Evolutionary conservation across 1,140 invertebrate genomes (phyloP).

Genomic region (Steinernema khuongi): DNA sequence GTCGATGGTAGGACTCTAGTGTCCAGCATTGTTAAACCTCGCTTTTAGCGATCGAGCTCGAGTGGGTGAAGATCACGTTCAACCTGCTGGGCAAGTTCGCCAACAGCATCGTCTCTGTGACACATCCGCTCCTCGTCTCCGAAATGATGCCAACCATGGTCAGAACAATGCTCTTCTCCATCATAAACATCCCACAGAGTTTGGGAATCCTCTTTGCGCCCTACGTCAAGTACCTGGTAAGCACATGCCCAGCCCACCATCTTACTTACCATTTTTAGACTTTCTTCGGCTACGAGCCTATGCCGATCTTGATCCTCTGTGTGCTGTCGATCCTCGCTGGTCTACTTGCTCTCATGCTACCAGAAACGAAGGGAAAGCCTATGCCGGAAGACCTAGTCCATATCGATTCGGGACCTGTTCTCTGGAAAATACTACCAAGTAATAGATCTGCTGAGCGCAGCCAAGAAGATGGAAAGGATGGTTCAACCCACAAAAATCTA

Average conservation of each 20-base stretch:
- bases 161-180: conserved; percentile 18
- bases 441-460: not conserved
- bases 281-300: not conserved
- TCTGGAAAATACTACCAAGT: not conserved
- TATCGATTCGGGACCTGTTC: conserved; percentile 20
- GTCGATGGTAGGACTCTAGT: not conserved
- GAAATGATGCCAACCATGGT: conserved; percentile 26
- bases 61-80: conserved; percentile 21
- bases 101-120: conserved; percentile 17
- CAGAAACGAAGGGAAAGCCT: conserved; percentile 22
- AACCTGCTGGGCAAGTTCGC: conserved; percentile 22
- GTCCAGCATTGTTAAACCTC: not conserved
- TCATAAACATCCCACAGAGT: conserved; percentile 25
- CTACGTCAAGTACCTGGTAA: conserved; percentile 22
- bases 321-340: not conserved
- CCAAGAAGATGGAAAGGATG: not conserved
- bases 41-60: not conserved
- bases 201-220: conserved; percentile 19
- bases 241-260: not conserved
- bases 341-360: not conserved
- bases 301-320: not conserved
- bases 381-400: conserved; percentile 22
- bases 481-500: no score
- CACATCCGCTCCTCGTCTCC: conserved; percentile 19
- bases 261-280: not conserved